Base-by-base conservation (phyloP, 2,113 vertebrate species). In the Chaetodon trifascialis region DNA sequence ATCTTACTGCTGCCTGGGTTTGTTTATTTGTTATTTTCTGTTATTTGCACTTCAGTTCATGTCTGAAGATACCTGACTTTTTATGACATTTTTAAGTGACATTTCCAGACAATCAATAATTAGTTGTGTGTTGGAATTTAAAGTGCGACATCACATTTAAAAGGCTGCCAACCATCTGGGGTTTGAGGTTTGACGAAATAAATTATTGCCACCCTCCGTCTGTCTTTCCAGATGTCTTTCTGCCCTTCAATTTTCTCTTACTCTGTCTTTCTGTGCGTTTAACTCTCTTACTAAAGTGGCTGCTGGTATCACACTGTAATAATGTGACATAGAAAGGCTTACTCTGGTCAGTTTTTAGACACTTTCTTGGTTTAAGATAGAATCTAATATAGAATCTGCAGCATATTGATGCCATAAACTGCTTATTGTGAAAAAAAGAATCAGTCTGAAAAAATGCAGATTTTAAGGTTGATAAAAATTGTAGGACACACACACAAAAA, bases 71-170 rank as follows among this genome's bases (percentile, higher is more conserved):
- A 83, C 62, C 55, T 84, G 81, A 80, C 59, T 88, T 79, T 76
- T 82, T 51, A 56, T 84, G 70, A 87, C 73, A 90, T 80, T 88
- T 82, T 88, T 80, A 80, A 64, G 8, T 81, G 73, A 90, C 88
- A 92, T 91, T 91, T 88, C 56, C 36, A 84, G 83, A 82, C 64
- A 76, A 90, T 90, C 85, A 89, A 87, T 89, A 83, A 90, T 88
- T 88, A 89, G 76, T 84, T 63, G 68, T 87, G 68, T 87, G 54
- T 62, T 74, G 73, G 76, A 90, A 88, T 89, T 88, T 89, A 73
- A 83, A 90, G 69, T 81, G 80, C 66, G 40, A 84, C 83, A 80
- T 86, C 79, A 85, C 74, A 86, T 89, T 86, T 87, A 74, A 90
- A 90, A 80, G 79, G 73, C 70, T 88, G 86, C 64, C 60, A 85